phyloP scores from a whole-genome alignment of 2,113 vertebrate genomes.

The Rhinolophus ferrumequinum region DNA sequence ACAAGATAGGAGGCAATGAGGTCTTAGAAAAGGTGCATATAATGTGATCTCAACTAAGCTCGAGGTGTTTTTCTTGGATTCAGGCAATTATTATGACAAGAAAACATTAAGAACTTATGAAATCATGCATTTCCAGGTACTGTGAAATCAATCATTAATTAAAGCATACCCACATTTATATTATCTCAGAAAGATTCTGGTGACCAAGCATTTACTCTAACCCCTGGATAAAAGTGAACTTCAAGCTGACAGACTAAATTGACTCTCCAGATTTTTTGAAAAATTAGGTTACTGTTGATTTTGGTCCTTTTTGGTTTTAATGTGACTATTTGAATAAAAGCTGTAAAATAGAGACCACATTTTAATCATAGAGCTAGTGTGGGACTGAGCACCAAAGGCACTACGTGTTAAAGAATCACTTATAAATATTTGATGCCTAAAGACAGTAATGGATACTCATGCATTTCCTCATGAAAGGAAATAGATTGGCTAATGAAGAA shows the following conservation, averaged over 20 bases:
- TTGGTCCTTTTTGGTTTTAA: not conserved
- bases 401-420: not conserved
- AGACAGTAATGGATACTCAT: not conserved
- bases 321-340: not conserved
- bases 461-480: not conserved
- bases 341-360: not conserved
- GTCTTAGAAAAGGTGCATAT: not conserved
- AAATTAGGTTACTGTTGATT: not conserved
- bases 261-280: not conserved
- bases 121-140: not conserved
- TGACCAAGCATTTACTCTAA: not conserved
- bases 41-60: not conserved
- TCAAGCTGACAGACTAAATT: not conserved
- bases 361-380: not conserved
- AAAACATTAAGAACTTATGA: not conserved
- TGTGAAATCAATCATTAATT: not conserved
- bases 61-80: not conserved
- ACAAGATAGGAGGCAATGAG: not conserved
- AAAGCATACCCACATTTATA: not conserved
- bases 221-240: not conserved
- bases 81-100: not conserved
- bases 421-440: not conserved
- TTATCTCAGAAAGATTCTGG: not conserved
- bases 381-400: rapidly evolving
- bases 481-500: not conserved